These are phyloP conservation scores for Pteropus alecto DNA, from an alignment of 2,113 vertebrate species.

Conservation along the genomic window DNA sequence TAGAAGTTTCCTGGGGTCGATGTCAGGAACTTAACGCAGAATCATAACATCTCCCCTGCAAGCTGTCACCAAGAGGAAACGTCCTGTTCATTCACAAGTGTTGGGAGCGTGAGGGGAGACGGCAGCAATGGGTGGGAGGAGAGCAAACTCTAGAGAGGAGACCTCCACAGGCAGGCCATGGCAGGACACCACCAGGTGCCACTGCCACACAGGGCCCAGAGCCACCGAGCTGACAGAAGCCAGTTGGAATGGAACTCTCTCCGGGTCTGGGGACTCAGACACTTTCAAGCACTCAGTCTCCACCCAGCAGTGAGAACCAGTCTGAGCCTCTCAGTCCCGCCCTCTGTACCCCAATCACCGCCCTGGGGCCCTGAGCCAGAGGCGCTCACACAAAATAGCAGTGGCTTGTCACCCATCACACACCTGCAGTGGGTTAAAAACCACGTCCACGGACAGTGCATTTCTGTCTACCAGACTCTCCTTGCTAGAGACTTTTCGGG, in stretches of 20 bases:
- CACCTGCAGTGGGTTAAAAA: neutral
- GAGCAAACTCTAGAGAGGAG: too few species aligned
- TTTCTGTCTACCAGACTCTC: neutral
- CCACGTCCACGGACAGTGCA: neutral
- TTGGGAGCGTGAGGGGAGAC: too few species aligned
- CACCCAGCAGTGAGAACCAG: rapidly evolving
- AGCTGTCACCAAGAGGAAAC: neutral
- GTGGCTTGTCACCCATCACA: neutral
- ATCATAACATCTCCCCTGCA: neutral
- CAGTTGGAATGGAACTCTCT: neutral
- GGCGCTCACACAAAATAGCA: neutral
- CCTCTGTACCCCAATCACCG: neutral
- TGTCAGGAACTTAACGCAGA: neutral
- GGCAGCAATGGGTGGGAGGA: neutral
- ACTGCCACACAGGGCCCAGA: too few species aligned
- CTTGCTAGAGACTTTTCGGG: neutral
- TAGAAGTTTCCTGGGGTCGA: neutral
- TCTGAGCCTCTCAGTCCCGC: neutral
- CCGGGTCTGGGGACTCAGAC: neutral
- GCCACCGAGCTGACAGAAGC: neutral
- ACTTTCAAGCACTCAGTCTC: neutral
- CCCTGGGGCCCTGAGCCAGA: neutral
- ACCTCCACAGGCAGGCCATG: neutral
- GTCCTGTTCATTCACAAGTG: neutral
- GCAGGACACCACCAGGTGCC: too few species aligned